Conservation (phyloP, 2,113 vertebrate genomes). For the Abramis brama region DNA sequence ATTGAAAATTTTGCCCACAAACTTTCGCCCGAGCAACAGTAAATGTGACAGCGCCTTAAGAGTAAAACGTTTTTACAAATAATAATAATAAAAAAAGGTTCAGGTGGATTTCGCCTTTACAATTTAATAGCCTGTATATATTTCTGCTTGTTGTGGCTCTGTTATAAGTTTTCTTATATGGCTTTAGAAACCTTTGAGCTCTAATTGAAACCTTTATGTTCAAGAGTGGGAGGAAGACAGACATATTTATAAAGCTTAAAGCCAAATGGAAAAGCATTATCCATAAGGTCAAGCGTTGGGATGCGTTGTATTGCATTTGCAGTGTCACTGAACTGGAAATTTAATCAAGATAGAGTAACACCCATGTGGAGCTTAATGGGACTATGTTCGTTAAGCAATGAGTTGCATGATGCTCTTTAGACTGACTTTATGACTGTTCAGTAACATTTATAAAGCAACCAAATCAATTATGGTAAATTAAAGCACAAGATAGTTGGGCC, state of each 20-base stretch:
- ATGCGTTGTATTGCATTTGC: slow-evolving; percentile 31
- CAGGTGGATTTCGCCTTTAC: neutral
- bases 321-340: slow-evolving; percentile 57
- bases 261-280: slow-evolving; percentile 33
- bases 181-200: slow-evolving; percentile 13
- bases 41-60: neutral
- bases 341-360: slow-evolving; percentile 51
- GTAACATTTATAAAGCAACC: slow-evolving; percentile 25
- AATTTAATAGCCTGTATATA: neutral
- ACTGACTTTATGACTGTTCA: slow-evolving; percentile 7
- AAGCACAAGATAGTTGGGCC: neutral
- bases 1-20: too few species aligned
- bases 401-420: slow-evolving; percentile 24
- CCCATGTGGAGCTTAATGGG: slow-evolving; percentile 28
- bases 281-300: slow-evolving; percentile 54
- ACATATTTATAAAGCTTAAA: slow-evolving; percentile 56
- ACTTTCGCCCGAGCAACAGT: neutral
- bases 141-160: slow-evolving; percentile 8
- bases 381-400: slow-evolving; percentile 37
- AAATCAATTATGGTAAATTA: neutral
- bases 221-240: neutral
- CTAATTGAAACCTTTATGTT: slow-evolving; percentile 24
- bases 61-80: too few species aligned
- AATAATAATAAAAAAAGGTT: too few species aligned
- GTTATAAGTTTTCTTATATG: neutral